These are phyloP conservation scores for Lucilia cuprina DNA, from an alignment of 1,140 invertebrate species.

Conservation along the genomic window DNA sequence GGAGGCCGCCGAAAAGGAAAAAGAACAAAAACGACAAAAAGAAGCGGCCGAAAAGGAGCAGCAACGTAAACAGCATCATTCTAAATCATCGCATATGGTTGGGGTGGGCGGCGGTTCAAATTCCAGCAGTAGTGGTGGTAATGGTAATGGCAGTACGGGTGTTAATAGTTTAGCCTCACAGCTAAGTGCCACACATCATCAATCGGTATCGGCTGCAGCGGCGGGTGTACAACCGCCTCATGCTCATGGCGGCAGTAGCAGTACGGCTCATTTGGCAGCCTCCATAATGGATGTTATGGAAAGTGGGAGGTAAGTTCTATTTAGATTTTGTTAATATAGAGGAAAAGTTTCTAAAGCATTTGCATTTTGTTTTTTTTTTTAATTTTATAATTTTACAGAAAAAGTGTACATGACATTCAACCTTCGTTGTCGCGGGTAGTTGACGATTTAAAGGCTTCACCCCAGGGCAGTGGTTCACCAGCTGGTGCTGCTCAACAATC, in stretches of 20 bases:
- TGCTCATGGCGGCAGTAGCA: slow-evolving; percentile 38
- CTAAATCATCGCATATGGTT: slow-evolving; percentile 59
- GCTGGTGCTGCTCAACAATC: slow-evolving; percentile 65
- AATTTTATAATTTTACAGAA: slow-evolving; percentile 63
- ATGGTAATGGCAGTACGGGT: slow-evolving; percentile 39
- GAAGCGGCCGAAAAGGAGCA: slow-evolving; percentile 73
- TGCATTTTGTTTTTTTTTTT: neutral
- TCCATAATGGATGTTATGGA: slow-evolving; percentile 56
- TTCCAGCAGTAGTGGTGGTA: slow-evolving; percentile 28
- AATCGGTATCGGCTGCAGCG: slow-evolving; percentile 39
- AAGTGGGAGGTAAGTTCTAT: slow-evolving; percentile 51
- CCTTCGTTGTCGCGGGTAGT: slow-evolving; percentile 59
- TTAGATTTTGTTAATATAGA: too few relatives aligned
- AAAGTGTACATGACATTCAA: slow-evolving; percentile 62
- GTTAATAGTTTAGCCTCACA: slow-evolving; percentile 41
- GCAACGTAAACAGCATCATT: slow-evolving; percentile 68
- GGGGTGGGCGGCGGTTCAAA: neutral
- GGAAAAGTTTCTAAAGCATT: too few relatives aligned
- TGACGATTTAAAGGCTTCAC: slow-evolving; percentile 67
- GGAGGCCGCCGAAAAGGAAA: slow-evolving; percentile 84
- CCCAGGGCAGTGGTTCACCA: slow-evolving; percentile 63
- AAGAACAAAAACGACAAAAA: slow-evolving; percentile 81
- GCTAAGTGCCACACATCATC: slow-evolving; percentile 35
- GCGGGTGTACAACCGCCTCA: slow-evolving; percentile 36
- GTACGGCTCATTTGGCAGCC: slow-evolving; percentile 16